phyloP scores from a whole-genome alignment of 1,140 invertebrate species.

The Anthonomus grandis region DNA sequence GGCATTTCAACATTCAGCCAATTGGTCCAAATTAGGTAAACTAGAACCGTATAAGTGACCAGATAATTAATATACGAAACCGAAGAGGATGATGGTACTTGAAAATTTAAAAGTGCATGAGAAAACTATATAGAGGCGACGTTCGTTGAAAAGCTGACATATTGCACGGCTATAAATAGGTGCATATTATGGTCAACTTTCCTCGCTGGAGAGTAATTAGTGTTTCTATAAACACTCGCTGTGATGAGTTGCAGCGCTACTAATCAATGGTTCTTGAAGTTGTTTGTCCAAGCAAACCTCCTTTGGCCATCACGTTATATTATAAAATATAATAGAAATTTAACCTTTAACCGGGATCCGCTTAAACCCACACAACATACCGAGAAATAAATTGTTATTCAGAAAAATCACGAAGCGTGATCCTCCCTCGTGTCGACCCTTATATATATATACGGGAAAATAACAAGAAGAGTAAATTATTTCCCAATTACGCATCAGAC shows the following conservation, averaged over 20 bases:
- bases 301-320: no score
- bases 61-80: no score
- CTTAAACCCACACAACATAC: conserved; percentile 11
- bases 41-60: no score
- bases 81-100: conserved; percentile 12
- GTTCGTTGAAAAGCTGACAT: conserved; percentile 23
- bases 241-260: conserved; percentile 28
- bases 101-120: conserved; percentile 25
- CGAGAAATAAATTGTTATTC: conserved; percentile 20
- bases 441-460: conserved; percentile 11
- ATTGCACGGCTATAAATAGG: conserved; percentile 21
- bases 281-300: no score
- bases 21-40: no score
- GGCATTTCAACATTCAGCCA: no score
- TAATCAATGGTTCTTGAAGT: conserved; percentile 37
- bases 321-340: no score
- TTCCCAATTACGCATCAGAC: conserved; percentile 29
- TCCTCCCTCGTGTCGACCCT: conserved; percentile 17
- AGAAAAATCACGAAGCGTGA: conserved; percentile 23
- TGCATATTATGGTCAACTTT: conserved; percentile 35
- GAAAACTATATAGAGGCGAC: conserved; percentile 21
- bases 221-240: conserved; percentile 38
- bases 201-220: conserved; percentile 39
- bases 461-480: conserved; percentile 32
- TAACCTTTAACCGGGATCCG: conserved; percentile 13